Percentiles rank a stretch among this genome's conserved stretches.
These are phyloP conservation scores for Macrobrachium nipponense DNA, from an alignment of 1,140 invertebrate genomes.

Conservation along the genomic window DNA sequence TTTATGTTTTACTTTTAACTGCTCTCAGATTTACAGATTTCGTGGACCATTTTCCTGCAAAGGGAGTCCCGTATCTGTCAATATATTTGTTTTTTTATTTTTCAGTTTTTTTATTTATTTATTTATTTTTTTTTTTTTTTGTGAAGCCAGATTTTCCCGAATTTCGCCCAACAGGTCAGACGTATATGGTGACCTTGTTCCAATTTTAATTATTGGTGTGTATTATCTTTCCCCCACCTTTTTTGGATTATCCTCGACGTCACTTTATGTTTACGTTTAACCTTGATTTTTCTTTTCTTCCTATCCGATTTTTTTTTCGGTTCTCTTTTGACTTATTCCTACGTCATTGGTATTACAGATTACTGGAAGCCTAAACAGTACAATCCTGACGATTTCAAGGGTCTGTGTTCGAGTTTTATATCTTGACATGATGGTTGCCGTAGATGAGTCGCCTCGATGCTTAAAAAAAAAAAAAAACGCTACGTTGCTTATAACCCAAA, in stretches of 20 bases:
- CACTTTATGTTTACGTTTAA: neutral
- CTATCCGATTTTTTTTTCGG: neutral
- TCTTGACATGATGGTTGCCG: neutral
- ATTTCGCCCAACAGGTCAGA: neutral
- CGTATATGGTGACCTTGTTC: too few species aligned
- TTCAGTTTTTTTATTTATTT: too few species aligned
- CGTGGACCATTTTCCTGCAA: too few species aligned
- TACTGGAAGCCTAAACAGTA: constrained; percentile 57
- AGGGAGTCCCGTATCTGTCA: too few species aligned
- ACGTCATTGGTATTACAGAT: constrained; percentile 42
- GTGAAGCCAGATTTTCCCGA: neutral
- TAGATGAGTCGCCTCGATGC: too few species aligned
- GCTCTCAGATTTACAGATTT: too few species aligned
- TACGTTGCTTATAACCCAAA: too few species aligned
- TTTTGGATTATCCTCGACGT: neutral
- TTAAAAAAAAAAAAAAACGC: too few species aligned
- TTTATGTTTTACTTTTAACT: neutral
- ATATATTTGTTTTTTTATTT: too few species aligned
- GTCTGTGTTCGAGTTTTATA: constrained; percentile 31
- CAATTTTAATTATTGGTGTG: too few species aligned
- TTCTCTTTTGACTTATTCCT: constrained; percentile 12
- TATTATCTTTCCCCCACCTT: neutral
- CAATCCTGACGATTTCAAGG: constrained; percentile 45
- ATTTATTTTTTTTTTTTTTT: too few species aligned
- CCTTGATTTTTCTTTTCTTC: neutral